Base-by-base conservation (phyloP, 1,140 invertebrate species). In the Ips nitidus region DNA sequence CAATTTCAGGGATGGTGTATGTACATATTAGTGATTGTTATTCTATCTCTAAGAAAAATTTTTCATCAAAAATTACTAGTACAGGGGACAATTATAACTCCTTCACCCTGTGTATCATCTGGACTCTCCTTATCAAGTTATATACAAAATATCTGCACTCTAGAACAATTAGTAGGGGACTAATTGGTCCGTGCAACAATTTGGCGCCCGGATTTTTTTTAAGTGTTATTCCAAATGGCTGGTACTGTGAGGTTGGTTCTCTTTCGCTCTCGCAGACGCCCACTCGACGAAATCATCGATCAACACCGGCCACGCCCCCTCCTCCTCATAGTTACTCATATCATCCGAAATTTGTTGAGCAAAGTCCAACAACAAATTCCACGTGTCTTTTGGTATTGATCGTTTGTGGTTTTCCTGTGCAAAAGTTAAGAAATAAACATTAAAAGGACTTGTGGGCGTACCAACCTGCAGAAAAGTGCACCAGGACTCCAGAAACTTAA, bases 201-300 rank as follows among this genome's bases (percentile, higher is more conserved):
- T 22, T 22, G 22, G 22, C 22, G 22, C 22, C 22, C 22, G 22
- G 22, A 22, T 22, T 22, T 22, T 22, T 22, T 22, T 22, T 22
- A 37, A 57, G 52, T 74, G 75, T 73, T 80, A 80, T 61, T 80
- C 76, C 38, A 76, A 63, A 43, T 78, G 78, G 62, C 72, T 79
- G 8, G 78, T 79, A 69, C 75, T 78, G 60, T 78, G 77, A 57
- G 76, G 77, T 64, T 74, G 74, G 52, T 76, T 73, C 47, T 79
- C 76, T 72, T 77, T 79, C 56, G 74, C 72, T 73, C 70, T 74
- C n/a, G 71, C 68, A 45, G 71, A 74, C 37, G 79, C 79, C 92
- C 95, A 98, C 83, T 98, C 97, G 41, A 99, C 97, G 85, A 99
- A 99, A 82, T 98, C 97, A 80, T 99, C 97, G 69, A 99, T 98